phyloP scores from a whole-genome alignment of 2,113 vertebrate genomes.

The Piaya cayana region DNA sequence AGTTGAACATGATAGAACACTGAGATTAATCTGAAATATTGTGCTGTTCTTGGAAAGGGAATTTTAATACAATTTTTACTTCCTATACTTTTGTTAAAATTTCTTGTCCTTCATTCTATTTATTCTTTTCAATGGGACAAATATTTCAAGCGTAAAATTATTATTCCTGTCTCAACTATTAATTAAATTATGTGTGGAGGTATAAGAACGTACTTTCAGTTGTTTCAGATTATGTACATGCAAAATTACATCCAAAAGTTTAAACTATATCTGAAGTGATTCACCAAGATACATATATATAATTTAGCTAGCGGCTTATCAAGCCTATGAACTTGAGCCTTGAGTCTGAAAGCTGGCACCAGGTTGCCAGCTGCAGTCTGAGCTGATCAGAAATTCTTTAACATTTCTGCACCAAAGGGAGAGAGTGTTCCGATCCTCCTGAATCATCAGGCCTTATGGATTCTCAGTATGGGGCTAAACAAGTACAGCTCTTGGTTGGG shows the following conservation, averaged over 20 bases:
- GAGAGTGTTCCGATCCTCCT: not conserved
- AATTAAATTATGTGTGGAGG: not conserved
- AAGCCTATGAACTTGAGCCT: not conserved
- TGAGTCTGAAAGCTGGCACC: not conserved
- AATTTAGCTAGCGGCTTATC: not conserved
- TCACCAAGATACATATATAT: not conserved
- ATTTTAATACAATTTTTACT: not conserved
- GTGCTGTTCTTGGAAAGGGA: not conserved
- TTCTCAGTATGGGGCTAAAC: not conserved
- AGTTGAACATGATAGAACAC: not conserved
- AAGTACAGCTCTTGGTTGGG: accelerated
- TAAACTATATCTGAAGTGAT: not conserved
- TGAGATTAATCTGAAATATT: not conserved
- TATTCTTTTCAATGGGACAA: not conserved
- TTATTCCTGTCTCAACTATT: accelerated
- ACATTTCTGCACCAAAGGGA: not conserved
- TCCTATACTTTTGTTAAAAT: not conserved
- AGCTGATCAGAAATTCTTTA: not conserved
- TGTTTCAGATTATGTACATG: not conserved
- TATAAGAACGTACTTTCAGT: not conserved
- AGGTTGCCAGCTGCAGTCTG: not conserved
- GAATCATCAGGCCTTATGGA: not conserved
- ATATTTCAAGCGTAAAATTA: not conserved
- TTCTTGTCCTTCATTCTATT: not conserved
- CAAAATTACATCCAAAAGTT: not conserved